Evolutionary conservation across 2,797 vertebrate genomes (phyloP).

Genomic region (Lateolabrax maculatus): DNA sequence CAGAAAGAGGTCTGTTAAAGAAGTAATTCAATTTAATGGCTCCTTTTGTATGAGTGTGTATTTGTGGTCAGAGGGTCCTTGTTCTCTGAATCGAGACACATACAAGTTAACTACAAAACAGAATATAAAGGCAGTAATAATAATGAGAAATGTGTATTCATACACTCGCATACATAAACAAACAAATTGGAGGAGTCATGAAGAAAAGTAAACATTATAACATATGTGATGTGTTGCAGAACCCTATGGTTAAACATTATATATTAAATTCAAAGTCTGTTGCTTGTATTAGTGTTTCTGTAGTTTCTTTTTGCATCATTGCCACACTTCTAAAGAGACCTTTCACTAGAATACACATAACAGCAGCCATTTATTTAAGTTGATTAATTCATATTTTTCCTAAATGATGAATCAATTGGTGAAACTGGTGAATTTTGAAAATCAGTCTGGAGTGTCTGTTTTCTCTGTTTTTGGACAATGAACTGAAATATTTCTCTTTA

Average conservation of each 20-base stretch:
- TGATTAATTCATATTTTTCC: background rate
- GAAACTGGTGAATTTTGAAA: background rate
- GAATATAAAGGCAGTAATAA: background rate
- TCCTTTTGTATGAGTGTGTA: background rate
- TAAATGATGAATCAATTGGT: background rate
- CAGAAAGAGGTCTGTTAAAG: background rate
- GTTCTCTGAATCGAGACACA: too few species aligned
- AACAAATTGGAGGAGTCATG: too few species aligned
- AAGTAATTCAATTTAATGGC: background rate
- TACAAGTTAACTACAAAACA: background rate
- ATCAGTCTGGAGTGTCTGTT: background rate
- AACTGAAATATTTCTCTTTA: conserved; percentile 23
- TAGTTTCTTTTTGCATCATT: background rate
- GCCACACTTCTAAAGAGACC: too few species aligned
- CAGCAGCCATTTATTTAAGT: background rate
- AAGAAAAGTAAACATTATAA: too few species aligned
- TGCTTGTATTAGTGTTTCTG: background rate
- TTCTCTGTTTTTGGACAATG: background rate
- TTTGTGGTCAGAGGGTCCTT: background rate
- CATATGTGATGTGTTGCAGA: too few species aligned
- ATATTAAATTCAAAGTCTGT: too few species aligned
- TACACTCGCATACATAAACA: background rate
- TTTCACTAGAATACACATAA: background rate
- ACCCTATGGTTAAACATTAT: background rate
- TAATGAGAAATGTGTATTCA: background rate